Evolutionary conservation across 1,140 invertebrate genomes (phyloP).

Genomic region (Onthophagus taurus): DNA sequence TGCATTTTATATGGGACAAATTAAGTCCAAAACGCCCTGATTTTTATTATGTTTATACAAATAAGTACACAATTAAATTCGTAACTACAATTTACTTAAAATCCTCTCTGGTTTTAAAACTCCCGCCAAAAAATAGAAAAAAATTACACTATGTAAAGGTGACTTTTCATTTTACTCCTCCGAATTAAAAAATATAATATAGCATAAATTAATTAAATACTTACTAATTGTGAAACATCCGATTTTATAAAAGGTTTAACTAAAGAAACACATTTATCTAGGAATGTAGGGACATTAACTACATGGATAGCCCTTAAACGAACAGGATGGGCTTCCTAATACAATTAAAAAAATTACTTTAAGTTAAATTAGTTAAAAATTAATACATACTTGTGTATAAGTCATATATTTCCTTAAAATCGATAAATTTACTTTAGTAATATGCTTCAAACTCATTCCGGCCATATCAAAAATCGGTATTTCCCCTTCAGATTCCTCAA

Average conservation of each 20-base stretch:
- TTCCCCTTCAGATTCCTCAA: constrained; percentile 48
- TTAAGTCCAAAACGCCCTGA: no score
- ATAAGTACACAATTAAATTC: no score
- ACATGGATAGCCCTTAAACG: constrained; percentile 66
- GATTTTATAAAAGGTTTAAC: constrained; percentile 56
- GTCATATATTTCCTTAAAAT: constrained; percentile 57
- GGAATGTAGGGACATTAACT: constrained; percentile 52
- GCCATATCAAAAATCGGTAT: constrained; percentile 60
- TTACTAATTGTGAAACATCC: constrained; percentile 50
- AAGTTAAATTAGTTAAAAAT: background rate
- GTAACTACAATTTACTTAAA: no score
- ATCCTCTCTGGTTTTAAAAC: no score
- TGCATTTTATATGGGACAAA: no score
- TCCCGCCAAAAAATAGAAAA: no score
- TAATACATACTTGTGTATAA: constrained; percentile 44
- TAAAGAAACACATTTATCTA: constrained; percentile 50
- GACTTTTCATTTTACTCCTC: no score
- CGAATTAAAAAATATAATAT: background rate
- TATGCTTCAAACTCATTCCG: constrained; percentile 50
- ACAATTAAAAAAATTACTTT: constrained; percentile 23
- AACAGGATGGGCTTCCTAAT: constrained; percentile 65
- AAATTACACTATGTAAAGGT: no score
- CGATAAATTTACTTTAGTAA: constrained; percentile 51
- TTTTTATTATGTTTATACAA: no score
- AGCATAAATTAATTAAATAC: constrained; percentile 16